These are phyloP conservation scores for Gonatopus flavifemur DNA, from an alignment of 1,140 invertebrate species.

Conservation along the genomic window DNA sequence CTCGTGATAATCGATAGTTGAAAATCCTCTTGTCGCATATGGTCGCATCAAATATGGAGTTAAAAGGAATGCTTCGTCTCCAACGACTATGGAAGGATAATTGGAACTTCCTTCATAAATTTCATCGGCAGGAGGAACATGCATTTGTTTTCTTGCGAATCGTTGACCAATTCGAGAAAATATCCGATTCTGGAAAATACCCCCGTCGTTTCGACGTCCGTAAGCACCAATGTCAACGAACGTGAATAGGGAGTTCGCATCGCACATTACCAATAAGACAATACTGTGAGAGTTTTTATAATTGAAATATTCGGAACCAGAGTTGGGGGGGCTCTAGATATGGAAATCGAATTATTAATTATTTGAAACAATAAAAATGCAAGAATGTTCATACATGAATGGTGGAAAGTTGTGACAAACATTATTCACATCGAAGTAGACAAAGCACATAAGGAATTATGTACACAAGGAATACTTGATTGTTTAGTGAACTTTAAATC, in stretches of 20 bases:
- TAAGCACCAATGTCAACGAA: conserved; percentile 50
- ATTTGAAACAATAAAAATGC: background rate
- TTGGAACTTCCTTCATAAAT: conserved; percentile 10
- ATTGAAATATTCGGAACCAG: conserved; percentile 50
- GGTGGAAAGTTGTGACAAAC: too few species aligned
- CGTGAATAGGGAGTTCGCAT: conserved; percentile 54
- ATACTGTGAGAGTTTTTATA: conserved; percentile 54
- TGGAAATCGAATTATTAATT: background rate
- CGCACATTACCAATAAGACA: conserved; percentile 53
- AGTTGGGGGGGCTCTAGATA: conserved; percentile 31
- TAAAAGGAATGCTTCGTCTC: conserved; percentile 30
- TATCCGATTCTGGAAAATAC: conserved; percentile 45
- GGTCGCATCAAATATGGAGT: too few species aligned
- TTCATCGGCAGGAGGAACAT: too few species aligned
- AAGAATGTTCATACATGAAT: too few species aligned
- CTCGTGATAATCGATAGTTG: too few species aligned
- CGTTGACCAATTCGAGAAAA: conserved; percentile 16
- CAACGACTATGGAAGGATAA: conserved; percentile 22
- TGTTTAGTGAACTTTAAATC: too few species aligned
- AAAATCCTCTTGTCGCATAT: conserved; percentile 14
- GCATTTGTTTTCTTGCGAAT: conserved; percentile 20
- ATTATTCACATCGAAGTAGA: too few species aligned
- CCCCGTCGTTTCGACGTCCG: conserved; percentile 52
- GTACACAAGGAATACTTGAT: too few species aligned
- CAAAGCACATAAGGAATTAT: too few species aligned